Percentiles rank a stretch among this genome's conserved stretches.
Conservation (phyloP, 2,113 vertebrate species). For the Rynchops niger region DNA sequence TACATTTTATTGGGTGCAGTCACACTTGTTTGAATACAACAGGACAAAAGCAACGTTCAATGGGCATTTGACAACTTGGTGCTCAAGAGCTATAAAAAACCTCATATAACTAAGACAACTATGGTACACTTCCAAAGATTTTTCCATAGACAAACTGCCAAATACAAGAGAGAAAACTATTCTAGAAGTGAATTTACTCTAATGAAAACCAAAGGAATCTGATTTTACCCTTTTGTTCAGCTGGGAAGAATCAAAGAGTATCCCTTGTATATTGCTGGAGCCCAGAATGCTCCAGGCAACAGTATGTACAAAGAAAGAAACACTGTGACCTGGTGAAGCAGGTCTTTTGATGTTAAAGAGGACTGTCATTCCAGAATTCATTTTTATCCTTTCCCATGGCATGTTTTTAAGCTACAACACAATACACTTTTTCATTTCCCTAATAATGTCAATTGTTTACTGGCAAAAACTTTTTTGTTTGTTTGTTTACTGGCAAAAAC, state of each 20-base stretch:
- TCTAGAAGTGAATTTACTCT: background rate
- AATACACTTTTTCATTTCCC: background rate
- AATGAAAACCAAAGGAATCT: background rate
- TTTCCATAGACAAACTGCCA: background rate
- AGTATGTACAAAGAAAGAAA: background rate
- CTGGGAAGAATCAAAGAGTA: background rate
- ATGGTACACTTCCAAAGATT: background rate
- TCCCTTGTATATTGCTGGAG: background rate
- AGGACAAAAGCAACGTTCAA: background rate
- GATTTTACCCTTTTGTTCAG: background rate
- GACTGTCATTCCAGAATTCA: background rate
- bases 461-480: background rate
- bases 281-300: background rate
- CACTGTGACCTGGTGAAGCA: background rate
- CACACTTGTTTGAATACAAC: background rate
- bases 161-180: background rate
- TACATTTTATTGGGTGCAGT: background rate
- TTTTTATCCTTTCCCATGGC: background rate
- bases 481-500: background rate
- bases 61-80: background rate
- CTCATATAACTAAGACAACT: background rate
- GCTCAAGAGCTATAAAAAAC: background rate
- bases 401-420: background rate
- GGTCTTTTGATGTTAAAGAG: background rate
- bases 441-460: background rate